Evolutionary conservation across 2,113 vertebrate species (phyloP).

Genomic region (Vicugna pacos): DNA sequence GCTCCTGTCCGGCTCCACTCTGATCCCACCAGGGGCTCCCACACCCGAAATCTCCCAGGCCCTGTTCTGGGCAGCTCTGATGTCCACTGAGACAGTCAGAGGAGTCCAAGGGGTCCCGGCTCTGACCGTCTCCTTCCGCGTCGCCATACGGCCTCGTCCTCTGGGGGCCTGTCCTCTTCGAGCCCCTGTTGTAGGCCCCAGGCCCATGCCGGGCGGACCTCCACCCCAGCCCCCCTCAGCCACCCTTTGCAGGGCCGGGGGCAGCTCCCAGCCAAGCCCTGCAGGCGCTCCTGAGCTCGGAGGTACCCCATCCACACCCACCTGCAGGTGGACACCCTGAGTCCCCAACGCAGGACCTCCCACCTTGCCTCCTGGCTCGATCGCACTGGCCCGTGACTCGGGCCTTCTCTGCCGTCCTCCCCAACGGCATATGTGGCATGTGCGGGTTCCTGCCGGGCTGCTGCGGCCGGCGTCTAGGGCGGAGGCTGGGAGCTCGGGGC

Average conservation of each 20-base stretch:
- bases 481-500: neutral
- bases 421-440: neutral
- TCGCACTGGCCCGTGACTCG: neutral
- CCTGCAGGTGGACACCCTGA: neutral
- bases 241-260: neutral
- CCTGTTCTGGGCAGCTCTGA: neutral
- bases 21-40: neutral
- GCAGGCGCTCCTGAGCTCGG: neutral
- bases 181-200: neutral
- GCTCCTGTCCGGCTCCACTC: neutral
- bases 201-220: neutral
- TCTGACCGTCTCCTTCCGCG: neutral
- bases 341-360: neutral
- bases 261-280: neutral
- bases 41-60: neutral
- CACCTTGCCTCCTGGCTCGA: rapidly evolving
- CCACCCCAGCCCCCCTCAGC: neutral
- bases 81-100: neutral
- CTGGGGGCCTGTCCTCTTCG: neutral
- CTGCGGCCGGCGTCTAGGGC: neutral
- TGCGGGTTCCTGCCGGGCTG: no score
- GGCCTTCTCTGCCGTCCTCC: neutral
- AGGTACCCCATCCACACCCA: no score
- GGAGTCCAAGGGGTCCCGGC: neutral
- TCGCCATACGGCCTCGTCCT: rapidly evolving